Base-by-base conservation (phyloP, 2,113 vertebrate species). In the Arenaria interpres region DNA sequence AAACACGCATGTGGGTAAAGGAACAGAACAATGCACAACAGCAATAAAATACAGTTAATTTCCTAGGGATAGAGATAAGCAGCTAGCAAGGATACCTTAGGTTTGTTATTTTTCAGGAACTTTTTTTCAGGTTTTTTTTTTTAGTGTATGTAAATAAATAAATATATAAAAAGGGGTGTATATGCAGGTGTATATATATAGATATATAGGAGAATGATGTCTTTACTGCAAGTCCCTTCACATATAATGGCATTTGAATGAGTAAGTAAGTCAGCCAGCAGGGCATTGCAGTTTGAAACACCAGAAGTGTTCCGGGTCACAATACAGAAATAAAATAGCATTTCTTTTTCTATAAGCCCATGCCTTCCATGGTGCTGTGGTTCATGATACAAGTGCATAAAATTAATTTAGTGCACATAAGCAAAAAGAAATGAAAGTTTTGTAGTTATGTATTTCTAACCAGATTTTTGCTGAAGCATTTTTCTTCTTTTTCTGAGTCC, bases 271-370 rank as follows among this genome's bases (percentile, higher is more conserved):
- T 56, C 54, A 76, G 28, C 7, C 57, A 67, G 60, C 62, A 79
- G 33, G 63, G 27, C 30, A 53, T 7, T 30, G 46, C 30, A 27
- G 12, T 69, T 82, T 33, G 75, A 86, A 94, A 90, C 53, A 72
- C 14, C 56, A 83, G 33, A 62, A 78, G n/a, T 73, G 50, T 56
- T 90, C 20, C 62, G 21, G 8, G 23, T 43, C 17, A 51, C 79
- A 45, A 75, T 35, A 69, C 23, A 81, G 69, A 85, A 69, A 59
- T 80, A 48, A 69, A 51, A 22, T 33, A 41, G 12, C 14, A 7
- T 25, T 50, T 53, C 15, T 43, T 64, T 69, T 80, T 71, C 41
- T 3, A 17, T 73, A 63, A 85, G 11, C 14, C 17, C 0, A 0
- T 63, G 53, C 12, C 33, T 73, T 66, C 43, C 21, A 7, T 50